Percentiles rank a stretch among this genome's conserved stretches.
phyloP scores from a whole-genome alignment of 1,140 invertebrate species.

The Diprion similis region DNA sequence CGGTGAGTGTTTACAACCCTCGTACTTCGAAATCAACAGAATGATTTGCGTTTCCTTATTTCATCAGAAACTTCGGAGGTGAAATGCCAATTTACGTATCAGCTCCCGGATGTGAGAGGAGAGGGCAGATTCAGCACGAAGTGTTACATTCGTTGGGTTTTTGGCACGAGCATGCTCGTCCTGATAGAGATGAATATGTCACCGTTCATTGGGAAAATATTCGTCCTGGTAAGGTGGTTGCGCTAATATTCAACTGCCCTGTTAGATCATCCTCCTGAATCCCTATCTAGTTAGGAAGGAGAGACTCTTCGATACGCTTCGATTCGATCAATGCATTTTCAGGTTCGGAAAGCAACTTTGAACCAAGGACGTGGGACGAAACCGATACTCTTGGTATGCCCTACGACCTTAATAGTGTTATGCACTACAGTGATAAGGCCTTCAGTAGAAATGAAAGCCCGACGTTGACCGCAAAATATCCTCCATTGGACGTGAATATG shows the following conservation, averaged over 20 bases:
- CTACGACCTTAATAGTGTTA: constrained; percentile 61
- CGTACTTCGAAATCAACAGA: not conserved
- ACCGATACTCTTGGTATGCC: not conserved
- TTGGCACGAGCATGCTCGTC: constrained; percentile 60
- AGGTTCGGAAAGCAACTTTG: not conserved
- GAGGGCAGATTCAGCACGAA: constrained; percentile 63
- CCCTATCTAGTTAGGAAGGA: too few relatives aligned
- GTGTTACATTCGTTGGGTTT: constrained; percentile 62
- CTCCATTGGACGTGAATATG: not conserved
- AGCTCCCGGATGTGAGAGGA: constrained; percentile 30
- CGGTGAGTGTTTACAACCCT: not conserved
- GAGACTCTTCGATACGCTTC: too few relatives aligned
- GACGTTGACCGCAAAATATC: constrained; percentile 40
- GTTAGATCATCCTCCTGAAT: not conserved
- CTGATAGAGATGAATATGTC: constrained; percentile 58
- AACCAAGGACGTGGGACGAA: not conserved
- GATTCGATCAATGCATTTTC: not conserved
- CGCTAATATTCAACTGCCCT: too few relatives aligned
- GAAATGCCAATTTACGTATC: not conserved
- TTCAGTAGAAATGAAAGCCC: constrained; percentile 56
- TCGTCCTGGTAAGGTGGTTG: not conserved
- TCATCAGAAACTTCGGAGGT: not conserved
- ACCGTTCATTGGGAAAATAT: constrained; percentile 60
- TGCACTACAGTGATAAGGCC: constrained; percentile 59
- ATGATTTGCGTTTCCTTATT: not conserved